Base-by-base conservation (phyloP, 2,888 invertebrate species). In the Orthosia incerta region DNA sequence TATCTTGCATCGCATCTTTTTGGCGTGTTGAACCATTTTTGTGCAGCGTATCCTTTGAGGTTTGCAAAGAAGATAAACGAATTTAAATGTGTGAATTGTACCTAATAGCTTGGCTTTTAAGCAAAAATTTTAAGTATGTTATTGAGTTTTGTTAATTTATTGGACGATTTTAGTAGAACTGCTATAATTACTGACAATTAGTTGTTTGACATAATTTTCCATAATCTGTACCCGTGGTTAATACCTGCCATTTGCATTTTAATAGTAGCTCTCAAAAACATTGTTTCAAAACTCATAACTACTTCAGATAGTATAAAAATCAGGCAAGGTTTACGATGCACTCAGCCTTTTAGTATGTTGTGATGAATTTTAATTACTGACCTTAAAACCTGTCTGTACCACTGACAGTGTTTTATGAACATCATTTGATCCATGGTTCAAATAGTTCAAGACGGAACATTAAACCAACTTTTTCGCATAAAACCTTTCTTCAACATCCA, bases 291-390 rank as follows among this genome's bases (percentile, higher is more conserved):
- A 79, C 68, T 63, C 64, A 70, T 71, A 80, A 82, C 82, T 67
- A 70, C 83, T 86, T 84, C 90, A 87, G 89, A 91, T 90, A 89
- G 86, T 85, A 86, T 78, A 80, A 83, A 89, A 92, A 92, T 91
- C 89, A 90, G 84, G 87, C 76, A 77, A 79, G 75, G 62, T 87
- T 87, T 88, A 87, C 84, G 86, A 89, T 83, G 71, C 75, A 73
- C 79, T 81, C 73, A 83, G 74, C 76, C 78, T 86, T 91, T 93
- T 93, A 91, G 90, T 91, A 89, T 87, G 86, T 86, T 88, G 91
- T 89, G 89, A 91, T 93, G 92, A 91, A 92, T 90, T 94, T 94
- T 94, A 93, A 94, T 93, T 91, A 91, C 88, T 79, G 80, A 83
- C 87, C 83, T 92, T 90, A 90, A 89, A 88, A 61, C 83, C 46